Evolutionary conservation across 2,888 invertebrate genomes (phyloP).

Genomic region (Yponomeuta malinellus): DNA sequence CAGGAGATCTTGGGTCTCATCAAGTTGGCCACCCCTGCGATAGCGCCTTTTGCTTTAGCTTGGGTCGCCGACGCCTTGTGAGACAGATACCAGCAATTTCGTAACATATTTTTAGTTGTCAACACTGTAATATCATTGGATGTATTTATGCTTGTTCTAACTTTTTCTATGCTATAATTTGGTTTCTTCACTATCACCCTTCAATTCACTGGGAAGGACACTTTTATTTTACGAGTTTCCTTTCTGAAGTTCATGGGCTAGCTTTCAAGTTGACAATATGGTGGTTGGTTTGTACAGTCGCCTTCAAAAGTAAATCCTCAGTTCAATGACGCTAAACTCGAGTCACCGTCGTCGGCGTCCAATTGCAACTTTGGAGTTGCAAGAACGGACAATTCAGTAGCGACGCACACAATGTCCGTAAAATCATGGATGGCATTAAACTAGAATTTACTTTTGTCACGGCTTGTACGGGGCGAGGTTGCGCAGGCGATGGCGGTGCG

Average conservation of each 20-base stretch:
- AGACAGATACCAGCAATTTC: too few relatives aligned
- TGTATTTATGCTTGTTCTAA: neutral
- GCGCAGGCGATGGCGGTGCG: slow-evolving; percentile 33
- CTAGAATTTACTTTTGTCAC: slow-evolving; percentile 15
- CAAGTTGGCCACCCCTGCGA: too few relatives aligned
- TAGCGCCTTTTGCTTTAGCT: too few relatives aligned
- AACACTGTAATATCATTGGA: too few relatives aligned
- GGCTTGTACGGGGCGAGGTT: slow-evolving; percentile 27
- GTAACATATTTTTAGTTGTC: too few relatives aligned
- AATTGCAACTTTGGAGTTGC: too few relatives aligned
- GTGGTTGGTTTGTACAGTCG: slow-evolving; percentile 40
- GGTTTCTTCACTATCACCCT: neutral
- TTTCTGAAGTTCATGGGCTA: neutral
- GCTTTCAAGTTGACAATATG: slow-evolving; percentile 67
- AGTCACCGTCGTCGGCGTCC: slow-evolving; percentile 1
- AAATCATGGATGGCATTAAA: too few relatives aligned
- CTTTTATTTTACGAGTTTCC: neutral
- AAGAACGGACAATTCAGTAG: too few relatives aligned
- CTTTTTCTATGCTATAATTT: neutral
- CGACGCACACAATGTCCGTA: too few relatives aligned
- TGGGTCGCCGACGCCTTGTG: too few relatives aligned
- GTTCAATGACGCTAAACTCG: slow-evolving; percentile 16
- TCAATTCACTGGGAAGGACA: neutral
- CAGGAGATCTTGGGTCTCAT: too few relatives aligned
- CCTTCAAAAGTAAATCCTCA: neutral